Conservation (phyloP, 2,113 vertebrate species). For the Smithornis capensis region DNA sequence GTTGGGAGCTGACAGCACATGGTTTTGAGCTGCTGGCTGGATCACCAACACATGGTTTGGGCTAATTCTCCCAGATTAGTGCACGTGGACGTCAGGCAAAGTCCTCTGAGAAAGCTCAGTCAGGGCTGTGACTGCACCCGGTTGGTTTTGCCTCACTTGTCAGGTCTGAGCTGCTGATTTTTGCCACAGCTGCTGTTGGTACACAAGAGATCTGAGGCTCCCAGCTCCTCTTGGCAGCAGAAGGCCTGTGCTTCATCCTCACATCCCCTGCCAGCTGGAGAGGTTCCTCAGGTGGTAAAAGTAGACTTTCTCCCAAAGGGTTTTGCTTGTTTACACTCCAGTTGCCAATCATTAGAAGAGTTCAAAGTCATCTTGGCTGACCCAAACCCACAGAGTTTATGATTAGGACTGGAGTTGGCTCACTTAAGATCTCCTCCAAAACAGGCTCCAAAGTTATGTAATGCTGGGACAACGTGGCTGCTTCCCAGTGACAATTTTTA, state of each 20-base stretch:
- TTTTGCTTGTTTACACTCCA: too few species aligned
- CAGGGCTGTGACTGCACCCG: background rate
- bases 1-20: fast-evolving
- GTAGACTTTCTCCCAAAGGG: conserved; percentile 30
- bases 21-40: fast-evolving
- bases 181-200: background rate
- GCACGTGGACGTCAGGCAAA: background rate
- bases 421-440: background rate
- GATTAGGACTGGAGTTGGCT: background rate
- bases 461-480: background rate
- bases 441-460: background rate
- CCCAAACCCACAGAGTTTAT: background rate
- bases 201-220: background rate
- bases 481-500: background rate
- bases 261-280: conserved; percentile 28
- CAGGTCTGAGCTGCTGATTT: background rate
- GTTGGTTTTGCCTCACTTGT: background rate
- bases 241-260: background rate
- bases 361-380: conserved; percentile 15
- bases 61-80: background rate
- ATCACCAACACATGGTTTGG: background rate
- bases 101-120: background rate
- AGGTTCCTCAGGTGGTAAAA: background rate
- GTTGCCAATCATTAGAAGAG: background rate
- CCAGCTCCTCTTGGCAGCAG: background rate